Conservation (phyloP, 2,888 invertebrate genomes). For the Anodontia alba region DNA sequence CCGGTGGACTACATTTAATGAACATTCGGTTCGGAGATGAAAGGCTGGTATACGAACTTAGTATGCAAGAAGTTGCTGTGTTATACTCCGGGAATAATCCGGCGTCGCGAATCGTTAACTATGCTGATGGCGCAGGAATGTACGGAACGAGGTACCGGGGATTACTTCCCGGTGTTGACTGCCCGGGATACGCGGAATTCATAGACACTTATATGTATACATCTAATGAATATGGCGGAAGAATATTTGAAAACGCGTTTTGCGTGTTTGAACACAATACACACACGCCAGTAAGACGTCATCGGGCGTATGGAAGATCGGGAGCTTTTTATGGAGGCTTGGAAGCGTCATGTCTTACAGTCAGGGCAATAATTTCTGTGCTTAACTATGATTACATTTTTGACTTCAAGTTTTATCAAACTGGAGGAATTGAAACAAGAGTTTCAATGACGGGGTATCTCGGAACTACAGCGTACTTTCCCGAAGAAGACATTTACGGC, state of each 20-base stretch:
- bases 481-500: constrained; percentile 72
- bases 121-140: constrained; percentile 77
- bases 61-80: constrained; percentile 81
- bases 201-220: constrained; percentile 74
- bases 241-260: constrained; percentile 72
- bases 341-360: constrained; percentile 69
- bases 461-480: constrained; percentile 70
- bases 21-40: constrained; percentile 77
- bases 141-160: constrained; percentile 77
- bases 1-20: constrained; percentile 75
- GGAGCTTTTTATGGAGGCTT: constrained; percentile 78
- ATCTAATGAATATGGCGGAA: constrained; percentile 68
- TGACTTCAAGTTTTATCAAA: constrained; percentile 79
- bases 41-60: constrained; percentile 81
- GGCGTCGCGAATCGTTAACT: constrained; percentile 72
- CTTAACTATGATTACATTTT: constrained; percentile 82
- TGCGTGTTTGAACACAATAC: constrained; percentile 81
- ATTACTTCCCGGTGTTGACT: constrained; percentile 80
- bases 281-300: constrained; percentile 76
- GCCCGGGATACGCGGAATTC: constrained; percentile 77
- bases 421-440: constrained; percentile 77
- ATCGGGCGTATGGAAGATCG: constrained; percentile 74
- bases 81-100: constrained; percentile 80
- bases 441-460: constrained; percentile 80
- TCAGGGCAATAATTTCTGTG: constrained; percentile 77